phyloP scores from a whole-genome alignment of 2,797 vertebrate genomes.

The Esox masquinongy region DNA sequence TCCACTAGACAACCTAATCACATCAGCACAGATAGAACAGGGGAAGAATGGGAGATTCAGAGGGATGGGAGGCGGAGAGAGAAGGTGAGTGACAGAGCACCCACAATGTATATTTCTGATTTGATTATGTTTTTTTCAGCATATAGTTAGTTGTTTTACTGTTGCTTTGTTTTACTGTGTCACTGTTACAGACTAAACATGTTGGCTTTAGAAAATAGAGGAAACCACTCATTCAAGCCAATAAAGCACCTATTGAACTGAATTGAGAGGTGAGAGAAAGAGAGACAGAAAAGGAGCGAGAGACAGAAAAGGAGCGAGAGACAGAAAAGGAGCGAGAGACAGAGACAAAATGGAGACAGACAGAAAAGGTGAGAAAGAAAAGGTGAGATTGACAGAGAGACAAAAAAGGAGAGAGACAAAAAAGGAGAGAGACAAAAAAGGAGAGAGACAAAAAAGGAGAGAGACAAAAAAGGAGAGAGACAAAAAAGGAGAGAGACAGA shows the following conservation, averaged over 20 bases:
- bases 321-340: not conserved
- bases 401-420: not conserved
- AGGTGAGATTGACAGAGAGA: no score
- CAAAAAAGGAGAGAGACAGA: not conserved
- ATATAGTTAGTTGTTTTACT: no score
- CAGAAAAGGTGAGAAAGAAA: no score
- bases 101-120: no score
- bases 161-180: no score
- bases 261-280: not conserved
- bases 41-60: not conserved
- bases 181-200: not conserved
- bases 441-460: not conserved
- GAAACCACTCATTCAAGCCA: no score
- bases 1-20: not conserved
- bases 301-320: not conserved
- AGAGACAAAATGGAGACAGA: no score
- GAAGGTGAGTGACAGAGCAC: not conserved
- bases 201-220: not conserved
- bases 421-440: not conserved
- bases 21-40: not conserved
- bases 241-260: not conserved
- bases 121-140: no score
- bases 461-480: no score
- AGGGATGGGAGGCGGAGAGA: not conserved
- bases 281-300: not conserved